Evolutionary conservation across 2,888 invertebrate species (phyloP).

Genomic region (Macrophya annulata): DNA sequence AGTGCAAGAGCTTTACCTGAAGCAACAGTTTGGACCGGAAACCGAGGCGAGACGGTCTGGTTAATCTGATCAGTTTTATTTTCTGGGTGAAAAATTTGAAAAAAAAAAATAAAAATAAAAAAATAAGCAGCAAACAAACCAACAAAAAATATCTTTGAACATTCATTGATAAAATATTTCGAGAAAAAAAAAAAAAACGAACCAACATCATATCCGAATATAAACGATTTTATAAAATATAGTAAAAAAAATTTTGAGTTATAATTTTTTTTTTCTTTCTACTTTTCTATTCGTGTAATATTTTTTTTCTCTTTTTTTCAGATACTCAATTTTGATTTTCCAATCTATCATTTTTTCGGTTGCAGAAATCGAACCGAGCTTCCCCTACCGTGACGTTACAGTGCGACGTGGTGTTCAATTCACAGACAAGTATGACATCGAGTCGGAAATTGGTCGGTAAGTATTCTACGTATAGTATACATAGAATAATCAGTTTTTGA

Average conservation of each 20-base stretch:
- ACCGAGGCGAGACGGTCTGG: background rate
- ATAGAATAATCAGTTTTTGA: background rate
- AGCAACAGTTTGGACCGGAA: slow-evolving; percentile 50
- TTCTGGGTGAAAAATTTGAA: background rate
- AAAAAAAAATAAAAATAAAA: background rate
- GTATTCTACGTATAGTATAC: slow-evolving; percentile 69
- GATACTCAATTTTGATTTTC: slow-evolving; percentile 40
- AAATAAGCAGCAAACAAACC: too few species aligned
- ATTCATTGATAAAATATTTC: background rate
- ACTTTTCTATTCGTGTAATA: too few species aligned
- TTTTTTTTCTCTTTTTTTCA: slow-evolving; percentile 25
- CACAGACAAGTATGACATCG: slow-evolving; percentile 92
- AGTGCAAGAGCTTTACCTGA: background rate
- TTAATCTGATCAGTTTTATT: background rate
- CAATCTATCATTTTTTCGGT: slow-evolving; percentile 71
- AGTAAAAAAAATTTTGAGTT: background rate
- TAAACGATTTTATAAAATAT: background rate
- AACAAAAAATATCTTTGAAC: background rate
- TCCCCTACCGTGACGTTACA: slow-evolving; percentile 93
- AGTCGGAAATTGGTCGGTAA: slow-evolving; percentile 96
- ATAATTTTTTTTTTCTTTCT: background rate
- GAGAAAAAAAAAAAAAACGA: background rate
- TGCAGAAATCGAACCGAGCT: slow-evolving; percentile 93
- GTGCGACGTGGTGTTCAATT: slow-evolving; percentile 93
- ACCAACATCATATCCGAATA: background rate